Percentiles rank a stretch among this genome's conserved stretches.
These are phyloP conservation scores for Turritopsis rubra DNA, from an alignment of 30 jellyfish, hydroid and myxozoan genomes.

Conservation along the genomic window DNA sequence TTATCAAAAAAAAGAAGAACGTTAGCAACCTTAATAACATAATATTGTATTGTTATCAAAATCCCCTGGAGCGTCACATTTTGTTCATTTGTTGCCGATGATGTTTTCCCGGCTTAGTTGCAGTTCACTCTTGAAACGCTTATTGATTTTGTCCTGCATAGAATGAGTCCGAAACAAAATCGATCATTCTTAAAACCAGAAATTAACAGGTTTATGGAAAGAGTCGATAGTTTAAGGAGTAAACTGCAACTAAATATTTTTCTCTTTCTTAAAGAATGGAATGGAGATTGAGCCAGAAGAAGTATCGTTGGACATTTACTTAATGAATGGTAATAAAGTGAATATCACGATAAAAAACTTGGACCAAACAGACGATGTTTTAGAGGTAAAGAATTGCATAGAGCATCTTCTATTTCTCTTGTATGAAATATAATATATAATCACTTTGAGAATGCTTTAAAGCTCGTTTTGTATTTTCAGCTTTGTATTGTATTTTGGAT, in stretches of 20 bases:
- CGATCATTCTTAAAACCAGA: too few relatives aligned
- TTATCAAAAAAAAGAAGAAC: too few relatives aligned
- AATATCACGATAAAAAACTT: constrained; percentile 39
- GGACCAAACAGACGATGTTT: constrained; percentile 75
- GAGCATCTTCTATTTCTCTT: background rate
- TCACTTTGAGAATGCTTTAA: background rate
- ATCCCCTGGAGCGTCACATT: too few relatives aligned
- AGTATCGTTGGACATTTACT: constrained; percentile 58
- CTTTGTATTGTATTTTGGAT: too few relatives aligned
- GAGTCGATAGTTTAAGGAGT: background rate
- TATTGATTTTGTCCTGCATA: too few relatives aligned
- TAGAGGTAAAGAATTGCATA: constrained; percentile 41
- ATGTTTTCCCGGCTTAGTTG: too few relatives aligned
- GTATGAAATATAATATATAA: background rate
- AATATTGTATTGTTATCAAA: too few relatives aligned
- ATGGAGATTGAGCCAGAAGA: constrained; percentile 33
- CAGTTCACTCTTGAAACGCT: too few relatives aligned
- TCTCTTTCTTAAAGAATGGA: constrained; percentile 4
- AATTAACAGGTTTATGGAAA: background rate
- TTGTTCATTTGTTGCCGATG: too few relatives aligned
- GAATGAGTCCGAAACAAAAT: too few relatives aligned
- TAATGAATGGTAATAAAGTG: constrained; percentile 84
- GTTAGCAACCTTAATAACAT: too few relatives aligned
- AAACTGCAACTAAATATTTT: background rate
- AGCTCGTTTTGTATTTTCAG: background rate